Evolutionary conservation across 2,797 vertebrate genomes (phyloP), one percentile per base, ranked within the genome.

Genomic region (Aeoliscus strigatus): DNA sequence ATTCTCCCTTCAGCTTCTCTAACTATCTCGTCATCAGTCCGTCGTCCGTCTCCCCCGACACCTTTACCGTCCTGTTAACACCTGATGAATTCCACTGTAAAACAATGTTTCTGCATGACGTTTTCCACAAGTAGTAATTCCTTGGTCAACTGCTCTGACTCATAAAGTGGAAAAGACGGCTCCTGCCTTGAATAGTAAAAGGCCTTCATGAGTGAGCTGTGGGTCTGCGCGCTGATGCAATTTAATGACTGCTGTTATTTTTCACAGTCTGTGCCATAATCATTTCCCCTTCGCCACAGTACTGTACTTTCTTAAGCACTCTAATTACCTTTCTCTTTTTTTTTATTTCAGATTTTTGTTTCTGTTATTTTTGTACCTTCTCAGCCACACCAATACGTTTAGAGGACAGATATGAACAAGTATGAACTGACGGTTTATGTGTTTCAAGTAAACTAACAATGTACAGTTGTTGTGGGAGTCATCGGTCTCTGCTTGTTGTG

Each of bases 81-180:
- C 54, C 63, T 75, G 26, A 67, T 60, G 47, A 48, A 64, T 71
- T 69, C 52, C 63, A 39, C 65, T 53, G 46, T 75, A 71, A 75
- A 84, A 72, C 60, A 60, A 57, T 47, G 39, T 66, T 65, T 41
- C 47, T 61, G 53, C 50, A 39, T 43, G 51, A 73, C 40, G 30
- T 69, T 78, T 73, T 61, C 63, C 66, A 53, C 51, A 49, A 59
- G 64, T 51, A 39, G 9, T 47, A 57, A 59, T 55, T 63, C 52
- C 42, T 37, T 40, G 38, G 58, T 78, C 57, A 60, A 74, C 56
- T 47, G 43, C 45, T 78, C 41, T 64, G 69, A 79, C 66, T 74
- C 51, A 54, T 60, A 41, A 60, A 54, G 42, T 73, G 70, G 65
- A 81, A 83, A 79, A 73, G 52, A 70, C 56, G 56, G 60, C 60